phyloP scores from a whole-genome alignment of 2,797 vertebrate species.

The Sebastes taczanowskii region DNA sequence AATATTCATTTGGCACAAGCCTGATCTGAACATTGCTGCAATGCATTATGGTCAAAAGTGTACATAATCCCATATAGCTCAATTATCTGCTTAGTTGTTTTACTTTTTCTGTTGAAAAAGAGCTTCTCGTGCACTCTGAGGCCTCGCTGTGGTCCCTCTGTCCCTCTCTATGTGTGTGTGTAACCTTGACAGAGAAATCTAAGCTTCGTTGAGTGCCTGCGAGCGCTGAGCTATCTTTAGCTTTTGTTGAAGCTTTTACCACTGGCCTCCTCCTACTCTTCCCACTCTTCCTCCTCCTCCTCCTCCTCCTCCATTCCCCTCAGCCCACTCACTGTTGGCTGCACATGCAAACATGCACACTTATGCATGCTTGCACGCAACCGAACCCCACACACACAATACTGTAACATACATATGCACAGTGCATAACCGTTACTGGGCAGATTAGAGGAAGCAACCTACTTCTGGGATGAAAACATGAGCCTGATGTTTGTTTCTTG shows the following conservation, averaged over 20 bases:
- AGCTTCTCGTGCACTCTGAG: slow-evolving; percentile 20
- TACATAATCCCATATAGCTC: not conserved
- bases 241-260: slow-evolving; percentile 78
- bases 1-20: not conserved
- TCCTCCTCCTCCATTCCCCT: slow-evolving; percentile 55
- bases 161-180: slow-evolving; percentile 16
- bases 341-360: slow-evolving; percentile 73
- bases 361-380: slow-evolving; percentile 67
- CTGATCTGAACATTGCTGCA: not conserved
- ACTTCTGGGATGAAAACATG: slow-evolving; percentile 71
- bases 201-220: slow-evolving; percentile 74
- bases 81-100: slow-evolving; percentile 3
- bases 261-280: slow-evolving; percentile 69
- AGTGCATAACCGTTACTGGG: slow-evolving; percentile 79
- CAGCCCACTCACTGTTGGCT: slow-evolving; percentile 73
- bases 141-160: slow-evolving; percentile 18
- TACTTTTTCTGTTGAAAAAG: slow-evolving; percentile 1
- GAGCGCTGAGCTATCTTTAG: slow-evolving; percentile 85
- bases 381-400: slow-evolving; percentile 25
- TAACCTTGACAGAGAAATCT: slow-evolving; percentile 79
- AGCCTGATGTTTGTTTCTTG: slow-evolving; percentile 68
- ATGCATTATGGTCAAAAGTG: not conserved
- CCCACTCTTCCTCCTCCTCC: slow-evolving; percentile 19
- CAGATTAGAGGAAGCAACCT: slow-evolving; percentile 79
- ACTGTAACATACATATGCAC: slow-evolving; percentile 45